These are phyloP conservation scores for Perdita meconis DNA, from an alignment of 2,888 invertebrate genomes.

Conservation along the genomic window DNA sequence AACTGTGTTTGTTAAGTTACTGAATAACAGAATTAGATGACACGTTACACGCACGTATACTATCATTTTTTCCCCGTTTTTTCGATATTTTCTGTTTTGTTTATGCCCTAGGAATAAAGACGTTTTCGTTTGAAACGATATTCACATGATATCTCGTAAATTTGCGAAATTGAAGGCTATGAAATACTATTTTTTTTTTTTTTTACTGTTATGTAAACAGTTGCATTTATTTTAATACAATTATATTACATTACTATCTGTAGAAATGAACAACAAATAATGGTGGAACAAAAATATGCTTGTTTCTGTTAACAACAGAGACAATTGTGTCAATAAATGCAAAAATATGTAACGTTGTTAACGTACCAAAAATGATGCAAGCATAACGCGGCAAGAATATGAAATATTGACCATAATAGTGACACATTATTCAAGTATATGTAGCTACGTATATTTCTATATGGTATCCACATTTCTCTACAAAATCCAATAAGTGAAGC, in stretches of 20 bases:
- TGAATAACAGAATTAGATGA: constrained; percentile 42
- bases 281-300: background rate
- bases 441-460: constrained; percentile 16
- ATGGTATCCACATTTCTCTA: constrained; percentile 48
- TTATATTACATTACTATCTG: constrained; percentile 7
- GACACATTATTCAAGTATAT: constrained; percentile 31
- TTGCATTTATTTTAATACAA: constrained; percentile 21
- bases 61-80: constrained; percentile 15
- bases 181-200: constrained; percentile 41
- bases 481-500: constrained; percentile 78
- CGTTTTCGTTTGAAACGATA: constrained; percentile 12
- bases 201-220: constrained; percentile 53
- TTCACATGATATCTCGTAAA: constrained; percentile 39
- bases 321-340: background rate
- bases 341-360: background rate
- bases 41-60: constrained; percentile 3
- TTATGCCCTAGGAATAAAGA: constrained; percentile 18
- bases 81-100: constrained; percentile 25
- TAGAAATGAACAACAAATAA: constrained; percentile 11
- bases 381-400: background rate
- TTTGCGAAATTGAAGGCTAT: constrained; percentile 8
- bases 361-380: background rate
- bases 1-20: constrained; percentile 43
- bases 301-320: background rate
- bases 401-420: constrained; percentile 18